These are phyloP conservation scores for Python bivittatus DNA, from an alignment of 2,113 vertebrate species.

Conservation along the genomic window DNA sequence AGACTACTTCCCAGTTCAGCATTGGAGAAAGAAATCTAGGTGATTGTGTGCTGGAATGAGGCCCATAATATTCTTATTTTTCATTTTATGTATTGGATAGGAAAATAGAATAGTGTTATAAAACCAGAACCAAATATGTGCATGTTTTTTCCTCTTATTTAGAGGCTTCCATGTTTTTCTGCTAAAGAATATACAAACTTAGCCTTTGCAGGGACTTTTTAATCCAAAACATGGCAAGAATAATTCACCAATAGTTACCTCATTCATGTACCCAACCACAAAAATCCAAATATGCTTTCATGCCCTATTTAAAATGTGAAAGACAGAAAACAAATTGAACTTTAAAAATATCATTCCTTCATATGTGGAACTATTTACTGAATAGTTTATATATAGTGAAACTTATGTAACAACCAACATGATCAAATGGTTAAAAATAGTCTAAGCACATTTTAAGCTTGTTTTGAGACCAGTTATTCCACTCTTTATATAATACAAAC, in stretches of 20 bases:
- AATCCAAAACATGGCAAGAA: not conserved
- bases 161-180: not conserved
- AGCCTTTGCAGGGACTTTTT: not conserved
- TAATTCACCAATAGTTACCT: not conserved
- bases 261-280: not conserved
- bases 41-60: not conserved
- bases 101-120: not conserved
- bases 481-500: constrained; percentile 26
- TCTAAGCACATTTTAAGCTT: constrained; percentile 48
- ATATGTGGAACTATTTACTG: constrained; percentile 65
- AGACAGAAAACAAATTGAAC: constrained; percentile 59
- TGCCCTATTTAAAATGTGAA: constrained; percentile 45
- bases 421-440: constrained; percentile 69
- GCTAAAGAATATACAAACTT: not conserved
- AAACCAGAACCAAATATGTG: not conserved
- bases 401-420: constrained; percentile 71
- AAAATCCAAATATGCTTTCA: not conserved
- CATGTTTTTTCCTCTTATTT: not conserved
- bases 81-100: not conserved
- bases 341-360: constrained; percentile 61
- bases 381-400: constrained; percentile 65
- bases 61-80: not conserved
- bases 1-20: not conserved
- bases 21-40: not conserved
- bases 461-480: constrained; percentile 28